Percentiles rank a stretch among this genome's conserved stretches.
Evolutionary conservation across 2,888 invertebrate genomes (phyloP).

Genomic region (Isoperla grammatica): DNA sequence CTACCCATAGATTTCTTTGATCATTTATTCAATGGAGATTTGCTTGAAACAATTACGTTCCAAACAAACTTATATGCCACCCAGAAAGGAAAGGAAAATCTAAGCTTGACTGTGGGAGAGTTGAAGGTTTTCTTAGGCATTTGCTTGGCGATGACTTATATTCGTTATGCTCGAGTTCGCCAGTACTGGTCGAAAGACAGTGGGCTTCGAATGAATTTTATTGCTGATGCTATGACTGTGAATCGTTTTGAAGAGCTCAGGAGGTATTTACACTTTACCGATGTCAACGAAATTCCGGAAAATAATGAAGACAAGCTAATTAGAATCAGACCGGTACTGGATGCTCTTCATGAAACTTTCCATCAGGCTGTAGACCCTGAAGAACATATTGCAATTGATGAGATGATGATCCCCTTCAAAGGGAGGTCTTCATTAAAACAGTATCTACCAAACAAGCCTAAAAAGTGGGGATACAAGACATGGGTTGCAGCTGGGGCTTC

Average conservation of each 20-base stretch:
- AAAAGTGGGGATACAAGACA: too few species aligned
- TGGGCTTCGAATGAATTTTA: background rate
- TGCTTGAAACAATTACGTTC: background rate
- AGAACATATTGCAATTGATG: background rate
- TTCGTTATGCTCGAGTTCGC: background rate
- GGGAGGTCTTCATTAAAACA: background rate
- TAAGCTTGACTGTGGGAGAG: background rate
- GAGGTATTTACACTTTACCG: background rate
- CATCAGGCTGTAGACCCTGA: background rate
- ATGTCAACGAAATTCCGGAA: background rate
- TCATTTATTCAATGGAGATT: background rate
- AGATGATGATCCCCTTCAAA: constrained; percentile 2
- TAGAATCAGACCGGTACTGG: background rate
- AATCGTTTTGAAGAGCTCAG: background rate
- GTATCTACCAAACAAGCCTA: background rate
- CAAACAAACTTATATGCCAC: background rate
- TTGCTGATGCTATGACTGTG: background rate
- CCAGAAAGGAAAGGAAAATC: background rate
- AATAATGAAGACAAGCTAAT: background rate
- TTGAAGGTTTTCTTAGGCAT: background rate
- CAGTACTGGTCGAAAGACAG: background rate
- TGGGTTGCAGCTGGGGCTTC: constrained; percentile 5
- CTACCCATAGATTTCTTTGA: constrained; percentile 8
- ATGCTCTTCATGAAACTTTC: background rate
- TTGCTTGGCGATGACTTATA: constrained; percentile 7